Base-by-base conservation (phyloP, 2,113 vertebrate species). In the Platycercus adscitus region DNA sequence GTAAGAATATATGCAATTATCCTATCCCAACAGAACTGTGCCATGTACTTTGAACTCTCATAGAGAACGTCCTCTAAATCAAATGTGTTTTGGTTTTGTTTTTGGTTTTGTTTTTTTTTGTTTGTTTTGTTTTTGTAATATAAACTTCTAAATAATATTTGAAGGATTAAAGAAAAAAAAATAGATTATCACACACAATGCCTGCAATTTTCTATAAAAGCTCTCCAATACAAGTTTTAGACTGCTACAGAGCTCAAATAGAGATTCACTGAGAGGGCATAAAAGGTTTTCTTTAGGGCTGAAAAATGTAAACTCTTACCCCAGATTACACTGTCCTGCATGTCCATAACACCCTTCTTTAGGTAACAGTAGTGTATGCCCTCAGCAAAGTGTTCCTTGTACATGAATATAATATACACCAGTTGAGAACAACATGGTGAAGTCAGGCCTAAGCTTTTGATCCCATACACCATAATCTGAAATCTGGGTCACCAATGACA, bases 81-180 rank as follows among this genome's bases (percentile, higher is more conserved):
- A 87, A 55, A 12, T 46, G 14, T 19, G 4, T 80, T 81, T 65
- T 41, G 13, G 39, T 39, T 10, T 39, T 10, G 10, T 39, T 39
- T 39, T 39, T 37, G 37, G 7, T 37, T 37, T 37, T 37, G 7
- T 37, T 37, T 37, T 8, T 37, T 37, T 37, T 37, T 37, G 35
- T 37, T 37, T 37, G 7, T 37, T 37, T 61, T 37, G 8, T 37
- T 37, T 37, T 37, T 37, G 39, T 39, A 46, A 53, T 61, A 76
- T 7, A 87, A 92, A 68, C 15, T 65, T 93, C 44, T 68, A 82
- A 90, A 83, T 88, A 88, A 56, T 53, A 66, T 58, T 25, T 69
- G 60, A 80, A 88, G 26, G 23, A 78, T 46, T 81, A 66, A 87
- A 80, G 25, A 7, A 79, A 65, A 96, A 41, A 52, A 61, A 81